Evolutionary conservation across 2,797 vertebrate genomes (phyloP), one percentile per base, ranked within the genome.

Genomic region (Karalla daura): DNA sequence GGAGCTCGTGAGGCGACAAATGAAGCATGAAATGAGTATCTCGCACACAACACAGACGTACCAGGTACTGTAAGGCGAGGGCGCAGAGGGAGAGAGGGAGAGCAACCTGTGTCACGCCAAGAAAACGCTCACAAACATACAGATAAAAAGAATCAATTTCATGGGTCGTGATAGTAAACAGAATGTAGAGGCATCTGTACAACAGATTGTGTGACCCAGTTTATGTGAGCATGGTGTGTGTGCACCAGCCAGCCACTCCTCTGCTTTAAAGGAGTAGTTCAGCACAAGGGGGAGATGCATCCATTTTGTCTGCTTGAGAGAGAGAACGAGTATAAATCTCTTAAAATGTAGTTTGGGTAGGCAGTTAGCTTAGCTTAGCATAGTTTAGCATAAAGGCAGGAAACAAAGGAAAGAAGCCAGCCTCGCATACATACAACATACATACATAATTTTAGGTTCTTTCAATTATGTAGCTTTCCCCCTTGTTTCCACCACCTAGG

Each of bases 21-120:
- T 89, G 84, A 89, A 89, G 83, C 82, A 68, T 91, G 88, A 92
- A 91, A 91, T 90, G 84, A 91, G 79, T 70, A 76, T 78, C 78
- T 83, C 39, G 13, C 52, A 58, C 86, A 68, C 71, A 53, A 83
- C 76, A 72, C 64, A 81, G 76, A 87, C 70, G 52, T 75, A 75
- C 33, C 87, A 87, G 83, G 78, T 81, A 85, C 35, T 76, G 56
- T 79, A 73, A 14, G 61, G 60, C 3, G 43, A 70, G 62, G 72
- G 41, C 66, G 50, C 5, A 51, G 49, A 41, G 66, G 39, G 65
- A 65, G 50, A 53, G 74, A 59, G 47, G 74, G 70, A 62, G 69
- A 67, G 70, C 71, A 25, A 77, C 77, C 76, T 60, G 72, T 76
- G 72, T 82, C 63, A 67, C 40, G 52, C 60, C 20, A 60, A 7